These are phyloP conservation scores for Rhabdornis inornatus DNA, from an alignment of 2,113 vertebrate genomes.

Conservation along the genomic window DNA sequence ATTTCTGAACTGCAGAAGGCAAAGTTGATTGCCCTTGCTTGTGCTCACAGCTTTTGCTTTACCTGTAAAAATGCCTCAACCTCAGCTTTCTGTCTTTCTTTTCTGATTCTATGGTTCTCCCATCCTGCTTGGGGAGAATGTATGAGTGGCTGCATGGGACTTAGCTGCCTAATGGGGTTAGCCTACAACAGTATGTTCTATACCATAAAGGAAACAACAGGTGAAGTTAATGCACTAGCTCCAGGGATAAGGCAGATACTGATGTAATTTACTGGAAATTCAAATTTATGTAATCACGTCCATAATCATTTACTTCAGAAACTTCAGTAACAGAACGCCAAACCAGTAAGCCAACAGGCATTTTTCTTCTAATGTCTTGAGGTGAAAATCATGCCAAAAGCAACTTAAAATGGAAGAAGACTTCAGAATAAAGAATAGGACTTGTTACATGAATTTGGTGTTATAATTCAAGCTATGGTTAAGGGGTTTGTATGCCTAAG, in stretches of 20 bases:
- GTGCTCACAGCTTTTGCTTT: not conserved
- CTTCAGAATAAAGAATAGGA: not conserved
- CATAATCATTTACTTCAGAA: not conserved
- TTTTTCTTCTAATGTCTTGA: not conserved
- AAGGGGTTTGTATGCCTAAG: not conserved
- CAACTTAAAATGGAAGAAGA: not conserved
- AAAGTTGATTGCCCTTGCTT: not conserved
- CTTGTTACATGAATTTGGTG: not conserved
- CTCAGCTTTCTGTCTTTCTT: not conserved
- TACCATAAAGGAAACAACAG: not conserved
- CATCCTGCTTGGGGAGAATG: not conserved
- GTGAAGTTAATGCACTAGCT: not conserved
- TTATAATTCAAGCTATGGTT: not conserved
- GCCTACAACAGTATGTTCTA: not conserved
- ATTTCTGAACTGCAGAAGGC: not conserved
- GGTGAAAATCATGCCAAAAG: not conserved
- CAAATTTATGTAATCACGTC: not conserved
- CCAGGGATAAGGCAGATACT: not conserved
- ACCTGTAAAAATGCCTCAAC: not conserved
- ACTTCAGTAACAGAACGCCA: not conserved
- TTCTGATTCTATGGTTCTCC: not conserved
- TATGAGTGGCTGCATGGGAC: not conserved
- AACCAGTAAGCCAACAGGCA: not conserved
- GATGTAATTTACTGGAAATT: not conserved
- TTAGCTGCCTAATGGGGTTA: not conserved